Evolutionary conservation across 2,888 invertebrate species (phyloP).

Genomic region (Malthinus seriepunctatus): DNA sequence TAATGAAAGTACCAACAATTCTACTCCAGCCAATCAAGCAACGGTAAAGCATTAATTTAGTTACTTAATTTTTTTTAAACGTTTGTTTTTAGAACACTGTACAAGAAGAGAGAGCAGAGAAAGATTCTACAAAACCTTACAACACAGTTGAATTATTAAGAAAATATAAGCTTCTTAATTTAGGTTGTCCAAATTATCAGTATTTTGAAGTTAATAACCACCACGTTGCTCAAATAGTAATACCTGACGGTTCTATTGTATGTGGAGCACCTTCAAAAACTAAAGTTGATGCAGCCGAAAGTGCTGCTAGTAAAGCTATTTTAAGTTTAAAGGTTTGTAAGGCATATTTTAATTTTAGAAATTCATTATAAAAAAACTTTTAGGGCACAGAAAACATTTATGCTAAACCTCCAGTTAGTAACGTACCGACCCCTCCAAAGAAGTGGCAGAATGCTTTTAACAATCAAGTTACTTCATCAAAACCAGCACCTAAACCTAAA

Average conservation of each 20-base stretch:
- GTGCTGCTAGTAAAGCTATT: slow-evolving; percentile 52
- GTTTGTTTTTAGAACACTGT: background rate
- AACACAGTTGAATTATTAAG: slow-evolving; percentile 44
- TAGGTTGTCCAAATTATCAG: slow-evolving; percentile 56
- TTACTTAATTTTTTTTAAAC: background rate
- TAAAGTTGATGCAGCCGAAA: slow-evolving; percentile 57
- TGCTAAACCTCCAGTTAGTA: slow-evolving; percentile 39
- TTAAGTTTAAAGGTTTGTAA: slow-evolving; percentile 35
- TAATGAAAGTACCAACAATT: slow-evolving; percentile 15
- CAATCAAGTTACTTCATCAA: too few relatives aligned
- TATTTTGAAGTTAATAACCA: slow-evolving; percentile 50
- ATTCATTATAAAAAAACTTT: slow-evolving; percentile 21
- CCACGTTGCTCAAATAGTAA: slow-evolving; percentile 53
- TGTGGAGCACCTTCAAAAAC: slow-evolving; percentile 54
- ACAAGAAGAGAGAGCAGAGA: background rate
- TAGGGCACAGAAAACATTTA: background rate
- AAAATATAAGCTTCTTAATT: slow-evolving; percentile 52
- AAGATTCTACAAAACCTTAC: background rate
- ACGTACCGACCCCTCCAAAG: slow-evolving; percentile 39
- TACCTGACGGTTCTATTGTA: slow-evolving; percentile 55
- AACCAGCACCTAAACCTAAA: too few relatives aligned
- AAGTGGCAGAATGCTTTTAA: slow-evolving; percentile 32
- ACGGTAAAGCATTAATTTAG: slow-evolving; percentile 2
- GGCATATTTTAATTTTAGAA: slow-evolving; percentile 3
- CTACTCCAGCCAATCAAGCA: slow-evolving; percentile 6